Base-by-base conservation (phyloP, 2,888 invertebrate species). In the Scotopteryx bipunctaria region DNA sequence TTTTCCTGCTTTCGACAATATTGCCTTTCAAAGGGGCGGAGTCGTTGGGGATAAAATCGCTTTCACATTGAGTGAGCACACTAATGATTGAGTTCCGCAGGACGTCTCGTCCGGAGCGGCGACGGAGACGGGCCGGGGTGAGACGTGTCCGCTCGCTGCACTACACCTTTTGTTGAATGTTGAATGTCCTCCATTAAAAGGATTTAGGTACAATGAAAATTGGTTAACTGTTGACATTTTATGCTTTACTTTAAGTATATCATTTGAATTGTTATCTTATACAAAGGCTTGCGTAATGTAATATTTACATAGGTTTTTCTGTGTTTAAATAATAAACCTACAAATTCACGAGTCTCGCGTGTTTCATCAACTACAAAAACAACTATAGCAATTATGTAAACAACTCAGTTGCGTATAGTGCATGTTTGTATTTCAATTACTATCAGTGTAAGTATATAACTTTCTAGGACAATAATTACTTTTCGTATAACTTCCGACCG, bases 41-140 rank as follows among this genome's bases (percentile, higher is more conserved):
- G 78, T 76, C 73, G 78, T 76, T 67, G 71, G 75, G 84, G 83
- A 80, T 81, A 81, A 86, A 87, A 88, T 86, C 88, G 83, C 83
- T 89, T 90, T 88, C 86, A 78, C 83, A 83, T 85, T 76, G 89
- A 88, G 82, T 86, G 89, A 87, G 73, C 89, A 89, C 86, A 86
- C 88, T 90, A 90, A 90, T 89, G 90, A 90, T 86, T 78, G 82
- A 84, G 88, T 89, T 90, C 90, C 89, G 88, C 73, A 75, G 72
- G 72, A 67, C 78, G 75, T 65, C 65, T 71, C 69, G 67, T 59
- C 52, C 59, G 52, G 60, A 54, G 57, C 61, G 61, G 55, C 57
- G 62, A 50, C 60, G 61, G 63, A 56, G 60, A 64, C 55, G 57
- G 48, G 52, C 48, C 54, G 61, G 66, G 71, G 57, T 66, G 57